These are phyloP conservation scores for Drosophila paramelanica DNA, from an alignment of 2,888 invertebrate genomes.

Conservation along the genomic window DNA sequence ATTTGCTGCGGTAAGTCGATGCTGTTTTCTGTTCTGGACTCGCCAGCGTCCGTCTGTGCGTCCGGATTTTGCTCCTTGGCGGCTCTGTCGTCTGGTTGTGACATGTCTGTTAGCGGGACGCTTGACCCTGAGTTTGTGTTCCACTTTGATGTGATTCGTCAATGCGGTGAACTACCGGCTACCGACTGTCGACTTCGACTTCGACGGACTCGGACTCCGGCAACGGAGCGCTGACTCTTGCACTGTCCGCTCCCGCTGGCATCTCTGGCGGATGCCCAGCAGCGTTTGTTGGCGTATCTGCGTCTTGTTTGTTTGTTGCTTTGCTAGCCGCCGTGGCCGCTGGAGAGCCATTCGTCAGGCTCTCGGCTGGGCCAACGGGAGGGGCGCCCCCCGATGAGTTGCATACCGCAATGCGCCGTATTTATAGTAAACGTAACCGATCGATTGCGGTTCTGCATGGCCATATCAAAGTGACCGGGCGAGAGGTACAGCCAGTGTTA, in stretches of 20 bases:
- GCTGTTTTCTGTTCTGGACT: conserved; percentile 48
- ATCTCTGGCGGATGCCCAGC: conserved; percentile 63
- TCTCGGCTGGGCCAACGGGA: conserved; percentile 1
- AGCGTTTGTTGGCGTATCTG: conserved; percentile 79
- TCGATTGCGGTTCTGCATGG: conserved; percentile 63
- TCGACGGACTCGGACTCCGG: conserved; percentile 5
- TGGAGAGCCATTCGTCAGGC: conserved; percentile 57
- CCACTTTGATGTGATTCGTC: conserved; percentile 83
- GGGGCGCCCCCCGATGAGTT: conserved; percentile 31
- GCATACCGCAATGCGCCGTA: conserved; percentile 67
- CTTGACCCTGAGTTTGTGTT: conserved; percentile 70
- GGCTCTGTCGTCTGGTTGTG: conserved; percentile 71
- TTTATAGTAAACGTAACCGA: conserved; percentile 78
- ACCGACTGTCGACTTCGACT: conserved; percentile 42
- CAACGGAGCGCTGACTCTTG: too few relatives aligned
- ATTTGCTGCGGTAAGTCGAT: conserved; percentile 81
- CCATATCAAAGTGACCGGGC: conserved; percentile 26
- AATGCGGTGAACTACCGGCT: conserved; percentile 81
- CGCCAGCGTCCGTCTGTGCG: conserved; percentile 23
- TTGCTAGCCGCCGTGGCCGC: conserved; percentile 30
- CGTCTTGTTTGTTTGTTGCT: conserved; percentile 27
- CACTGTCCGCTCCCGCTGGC: not conserved
- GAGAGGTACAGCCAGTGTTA: not conserved
- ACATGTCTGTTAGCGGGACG: conserved; percentile 75
- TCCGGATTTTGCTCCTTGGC: conserved; percentile 42